Evolutionary conservation across 2,113 vertebrate genomes (phyloP).

Genomic region (Archocentrus centrarchus): DNA sequence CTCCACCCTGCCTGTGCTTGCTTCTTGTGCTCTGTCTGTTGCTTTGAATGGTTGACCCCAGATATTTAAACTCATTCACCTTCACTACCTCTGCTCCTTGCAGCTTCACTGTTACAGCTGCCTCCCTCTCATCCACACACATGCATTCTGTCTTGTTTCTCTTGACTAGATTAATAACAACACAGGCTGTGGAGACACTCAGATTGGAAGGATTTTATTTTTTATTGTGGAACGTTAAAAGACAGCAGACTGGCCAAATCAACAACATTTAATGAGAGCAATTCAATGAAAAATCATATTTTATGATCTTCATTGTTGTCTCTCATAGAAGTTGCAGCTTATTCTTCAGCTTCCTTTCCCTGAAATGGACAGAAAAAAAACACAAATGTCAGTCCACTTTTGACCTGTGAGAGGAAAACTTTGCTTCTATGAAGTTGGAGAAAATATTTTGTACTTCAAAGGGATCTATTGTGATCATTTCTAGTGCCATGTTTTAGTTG

Average conservation of each 20-base stretch:
- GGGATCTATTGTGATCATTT: neutral
- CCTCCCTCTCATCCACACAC: too few relatives aligned
- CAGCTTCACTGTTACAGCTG: too few relatives aligned
- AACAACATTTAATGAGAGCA: conserved; percentile 36
- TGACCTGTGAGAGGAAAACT: neutral
- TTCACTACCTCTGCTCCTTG: too few relatives aligned
- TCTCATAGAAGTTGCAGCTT: conserved; percentile 28
- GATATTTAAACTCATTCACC: neutral
- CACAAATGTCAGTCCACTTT: neutral
- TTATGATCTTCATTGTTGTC: conserved; percentile 64
- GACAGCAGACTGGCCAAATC: neutral
- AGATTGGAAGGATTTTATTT: neutral
- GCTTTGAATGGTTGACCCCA: neutral
- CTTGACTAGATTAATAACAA: neutral
- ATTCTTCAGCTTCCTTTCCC: conserved; percentile 76
- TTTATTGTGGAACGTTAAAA: conserved; percentile 10
- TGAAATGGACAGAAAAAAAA: conserved; percentile 43
- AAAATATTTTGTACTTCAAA: neutral
- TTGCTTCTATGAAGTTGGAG: neutral
- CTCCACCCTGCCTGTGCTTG: neutral
- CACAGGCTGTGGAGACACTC: neutral
- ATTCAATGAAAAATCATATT: conserved; percentile 72
- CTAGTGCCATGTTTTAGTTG: neutral
- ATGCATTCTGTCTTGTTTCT: rapidly evolving
- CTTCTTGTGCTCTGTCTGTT: neutral